Evolutionary conservation across 2,888 invertebrate species (phyloP).

Genomic region (Chironomus tentans): DNA sequence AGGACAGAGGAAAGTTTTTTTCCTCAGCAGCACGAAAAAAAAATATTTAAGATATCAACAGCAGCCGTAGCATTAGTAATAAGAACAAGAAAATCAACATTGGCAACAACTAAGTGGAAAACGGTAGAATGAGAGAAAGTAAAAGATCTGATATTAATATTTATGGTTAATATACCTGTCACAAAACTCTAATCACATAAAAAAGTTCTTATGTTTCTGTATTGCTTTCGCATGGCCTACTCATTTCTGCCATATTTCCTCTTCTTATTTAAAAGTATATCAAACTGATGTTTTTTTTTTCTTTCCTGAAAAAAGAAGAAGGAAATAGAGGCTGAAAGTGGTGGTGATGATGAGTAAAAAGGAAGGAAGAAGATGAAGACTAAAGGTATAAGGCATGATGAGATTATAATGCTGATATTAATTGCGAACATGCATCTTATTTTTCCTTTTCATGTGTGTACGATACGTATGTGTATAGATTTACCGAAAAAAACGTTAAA

Average conservation of each 20-base stretch:
- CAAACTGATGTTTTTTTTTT: not conserved
- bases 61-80: not conserved
- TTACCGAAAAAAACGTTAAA: not conserved
- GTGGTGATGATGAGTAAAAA: not conserved
- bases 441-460: not conserved
- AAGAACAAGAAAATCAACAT: not conserved
- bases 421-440: constrained; percentile 6
- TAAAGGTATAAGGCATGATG: not conserved
- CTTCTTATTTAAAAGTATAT: not conserved
- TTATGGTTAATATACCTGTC: constrained; percentile 26
- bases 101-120: not conserved
- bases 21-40: not conserved
- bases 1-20: not conserved
- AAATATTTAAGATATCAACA: not conserved
- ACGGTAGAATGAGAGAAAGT: not conserved
- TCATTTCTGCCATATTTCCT: not conserved
- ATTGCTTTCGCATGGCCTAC: too few species aligned
- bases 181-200: constrained; percentile 20
- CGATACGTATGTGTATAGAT: not conserved
- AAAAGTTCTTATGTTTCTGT: not conserved
- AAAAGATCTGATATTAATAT: constrained; percentile 17
- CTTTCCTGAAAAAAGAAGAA: not conserved
- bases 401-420: constrained; percentile 3
- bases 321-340: too few species aligned
- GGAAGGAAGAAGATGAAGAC: not conserved